Evolutionary conservation across 2,888 invertebrate species (phyloP).

Genomic region (Steromphala cineraria): DNA sequence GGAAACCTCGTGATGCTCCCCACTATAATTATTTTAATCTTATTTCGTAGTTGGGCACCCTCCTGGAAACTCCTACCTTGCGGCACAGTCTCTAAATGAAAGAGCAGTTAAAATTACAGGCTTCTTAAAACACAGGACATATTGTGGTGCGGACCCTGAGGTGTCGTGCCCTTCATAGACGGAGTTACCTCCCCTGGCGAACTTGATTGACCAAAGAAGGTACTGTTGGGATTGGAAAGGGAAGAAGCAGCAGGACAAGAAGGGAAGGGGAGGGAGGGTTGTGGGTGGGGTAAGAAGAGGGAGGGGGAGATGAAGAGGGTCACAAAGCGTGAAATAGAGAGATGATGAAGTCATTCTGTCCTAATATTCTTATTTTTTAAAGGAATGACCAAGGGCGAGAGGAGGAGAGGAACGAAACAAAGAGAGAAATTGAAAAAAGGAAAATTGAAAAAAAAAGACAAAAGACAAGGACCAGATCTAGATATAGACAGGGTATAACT

Average conservation of each 20-base stretch:
- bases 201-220: neutral
- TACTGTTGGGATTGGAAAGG: neutral
- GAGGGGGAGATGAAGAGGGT: neutral
- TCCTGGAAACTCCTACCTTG: neutral
- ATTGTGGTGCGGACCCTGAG: neutral
- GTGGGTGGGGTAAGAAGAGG: neutral
- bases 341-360: neutral
- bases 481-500: no score
- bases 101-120: slow-evolving; percentile 13
- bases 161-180: neutral
- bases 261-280: neutral
- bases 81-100: neutral
- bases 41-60: neutral
- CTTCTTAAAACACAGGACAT: neutral
- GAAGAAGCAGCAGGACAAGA: neutral
- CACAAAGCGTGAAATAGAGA: neutral
- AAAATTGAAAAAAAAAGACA: neutral
- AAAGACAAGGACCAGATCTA: neutral
- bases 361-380: neutral
- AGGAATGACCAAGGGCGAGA: neutral
- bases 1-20: neutral
- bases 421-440: neutral
- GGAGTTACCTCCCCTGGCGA: neutral
- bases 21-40: slow-evolving; percentile 19
- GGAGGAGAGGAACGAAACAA: no score